Conservation (phyloP, 2,113 vertebrate species). For the Neoarius graeffei region DNA sequence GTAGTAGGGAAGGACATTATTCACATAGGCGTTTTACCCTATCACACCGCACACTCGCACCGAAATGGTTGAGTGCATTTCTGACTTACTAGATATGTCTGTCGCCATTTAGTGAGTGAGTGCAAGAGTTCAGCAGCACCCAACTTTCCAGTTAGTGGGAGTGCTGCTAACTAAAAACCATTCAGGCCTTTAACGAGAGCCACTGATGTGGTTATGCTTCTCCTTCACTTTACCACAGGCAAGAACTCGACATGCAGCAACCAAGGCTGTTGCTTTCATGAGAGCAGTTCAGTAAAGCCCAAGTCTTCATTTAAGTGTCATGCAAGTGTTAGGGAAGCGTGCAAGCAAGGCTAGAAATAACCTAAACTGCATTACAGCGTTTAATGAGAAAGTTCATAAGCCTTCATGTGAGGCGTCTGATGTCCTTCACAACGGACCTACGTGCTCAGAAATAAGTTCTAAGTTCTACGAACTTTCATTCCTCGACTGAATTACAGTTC, state of each 20-base stretch:
- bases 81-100: slow-evolving; percentile 13
- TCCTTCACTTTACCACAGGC: slow-evolving; percentile 41
- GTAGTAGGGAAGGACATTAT: background rate
- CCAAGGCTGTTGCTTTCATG: slow-evolving; percentile 28
- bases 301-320: slow-evolving; percentile 30
- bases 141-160: slow-evolving; percentile 24
- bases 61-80: slow-evolving; percentile 18
- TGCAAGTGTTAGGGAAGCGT: slow-evolving; percentile 36
- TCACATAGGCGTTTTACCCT: background rate
- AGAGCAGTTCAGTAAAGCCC: slow-evolving; percentile 18
- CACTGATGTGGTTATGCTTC: slow-evolving; percentile 33
- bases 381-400: slow-evolving; percentile 34
- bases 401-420: slow-evolving; percentile 17
- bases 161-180: slow-evolving; percentile 42
- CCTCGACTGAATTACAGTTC: slow-evolving; percentile 27
- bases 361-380: slow-evolving; percentile 7
- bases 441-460: slow-evolving; percentile 19
- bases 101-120: slow-evolving; percentile 33
- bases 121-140: slow-evolving; percentile 39
- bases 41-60: background rate
- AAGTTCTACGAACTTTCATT: slow-evolving; percentile 28
- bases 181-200: slow-evolving; percentile 37
- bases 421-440: slow-evolving; percentile 14
- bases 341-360: slow-evolving; percentile 30
- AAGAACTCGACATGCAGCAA: slow-evolving; percentile 25